These are phyloP conservation scores for Lordiphosa clarofinis DNA, from an alignment of 1,140 invertebrate genomes.

Conservation along the genomic window DNA sequence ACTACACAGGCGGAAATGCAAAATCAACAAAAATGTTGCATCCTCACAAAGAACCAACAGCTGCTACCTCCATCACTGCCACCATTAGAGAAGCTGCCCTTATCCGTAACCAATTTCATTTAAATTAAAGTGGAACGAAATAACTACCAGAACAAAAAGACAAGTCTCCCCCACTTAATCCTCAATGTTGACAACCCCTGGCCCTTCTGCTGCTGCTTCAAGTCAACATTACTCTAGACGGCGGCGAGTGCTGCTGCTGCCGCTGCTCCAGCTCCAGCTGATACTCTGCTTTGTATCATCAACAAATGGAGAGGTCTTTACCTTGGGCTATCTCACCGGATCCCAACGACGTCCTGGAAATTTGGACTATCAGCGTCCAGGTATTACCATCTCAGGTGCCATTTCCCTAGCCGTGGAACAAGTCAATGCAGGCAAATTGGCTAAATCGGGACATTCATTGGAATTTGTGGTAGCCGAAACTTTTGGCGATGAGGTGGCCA, in stretches of 20 bases:
- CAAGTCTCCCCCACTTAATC: constrained; percentile 14
- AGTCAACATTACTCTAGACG: constrained; percentile 24
- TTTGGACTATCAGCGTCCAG: constrained; percentile 88
- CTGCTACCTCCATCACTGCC: constrained; percentile 33
- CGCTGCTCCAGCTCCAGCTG: constrained; percentile 7
- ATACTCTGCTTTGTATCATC: constrained; percentile 6
- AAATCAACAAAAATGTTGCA: constrained; percentile 64
- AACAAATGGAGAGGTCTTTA: constrained; percentile 67
- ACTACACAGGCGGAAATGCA: constrained; percentile 9
- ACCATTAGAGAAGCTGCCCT: constrained; percentile 9
- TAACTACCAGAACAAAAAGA: constrained; percentile 11
- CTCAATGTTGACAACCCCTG: constrained; percentile 23
- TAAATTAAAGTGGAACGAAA: constrained; percentile 39
- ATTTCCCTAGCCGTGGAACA: constrained; percentile 90
- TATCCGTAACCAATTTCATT: constrained; percentile 18
- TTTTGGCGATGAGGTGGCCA: constrained; percentile 92
- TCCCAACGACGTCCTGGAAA: constrained; percentile 88
- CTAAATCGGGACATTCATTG: constrained; percentile 84
- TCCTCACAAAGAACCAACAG: constrained; percentile 23
- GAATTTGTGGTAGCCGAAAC: constrained; percentile 94
- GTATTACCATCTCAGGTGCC: constrained; percentile 85
- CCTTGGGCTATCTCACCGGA: constrained; percentile 89
- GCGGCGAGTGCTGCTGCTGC: constrained; percentile 9
- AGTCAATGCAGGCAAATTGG: constrained; percentile 83
- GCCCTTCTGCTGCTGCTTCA: constrained; percentile 19